Percentiles rank a stretch among this genome's conserved stretches.
Evolutionary conservation across 2,113 vertebrate species (phyloP).

Genomic region (Gasterosteus aculeatus): DNA sequence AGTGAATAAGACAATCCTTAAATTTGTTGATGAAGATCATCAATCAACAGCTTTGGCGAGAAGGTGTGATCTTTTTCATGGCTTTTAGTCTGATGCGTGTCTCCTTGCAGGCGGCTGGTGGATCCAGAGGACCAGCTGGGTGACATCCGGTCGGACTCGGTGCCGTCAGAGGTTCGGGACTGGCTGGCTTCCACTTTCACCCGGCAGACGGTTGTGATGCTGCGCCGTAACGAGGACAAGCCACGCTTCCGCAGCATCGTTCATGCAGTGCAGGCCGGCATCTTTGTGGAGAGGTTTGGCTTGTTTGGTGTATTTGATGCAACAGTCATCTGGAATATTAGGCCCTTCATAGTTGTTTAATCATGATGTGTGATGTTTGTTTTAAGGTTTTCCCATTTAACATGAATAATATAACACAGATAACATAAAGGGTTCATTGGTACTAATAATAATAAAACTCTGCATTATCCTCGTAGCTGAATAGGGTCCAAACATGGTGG

Average conservation of each 20-base stretch:
- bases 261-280: constrained; percentile 95
- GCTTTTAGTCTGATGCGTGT: not conserved
- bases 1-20: not conserved
- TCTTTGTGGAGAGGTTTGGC: constrained; percentile 95
- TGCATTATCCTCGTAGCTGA: too few relatives aligned
- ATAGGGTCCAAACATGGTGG: too few relatives aligned
- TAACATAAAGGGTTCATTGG: not conserved
- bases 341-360: not conserved
- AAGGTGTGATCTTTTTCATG: not conserved
- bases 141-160: constrained; percentile 91
- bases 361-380: not conserved
- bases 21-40: not conserved
- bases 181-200: constrained; percentile 98
- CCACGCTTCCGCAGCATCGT: constrained; percentile 94
- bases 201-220: constrained; percentile 90
- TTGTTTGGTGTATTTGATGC: not conserved
- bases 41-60: not conserved
- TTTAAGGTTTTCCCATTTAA: not conserved
- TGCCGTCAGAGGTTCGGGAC: constrained; percentile 95
- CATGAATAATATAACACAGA: not conserved
- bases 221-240: constrained; percentile 89
- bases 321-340: not conserved
- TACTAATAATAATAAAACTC: not conserved
- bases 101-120: constrained; percentile 82
- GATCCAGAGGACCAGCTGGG: constrained; percentile 93